A percentile compares a stretch with the other conserved stretches of the same genome.
These are phyloP conservation scores for Cyclophora punctaria DNA, from an alignment of 2,888 invertebrate species.

Conservation along the genomic window DNA sequence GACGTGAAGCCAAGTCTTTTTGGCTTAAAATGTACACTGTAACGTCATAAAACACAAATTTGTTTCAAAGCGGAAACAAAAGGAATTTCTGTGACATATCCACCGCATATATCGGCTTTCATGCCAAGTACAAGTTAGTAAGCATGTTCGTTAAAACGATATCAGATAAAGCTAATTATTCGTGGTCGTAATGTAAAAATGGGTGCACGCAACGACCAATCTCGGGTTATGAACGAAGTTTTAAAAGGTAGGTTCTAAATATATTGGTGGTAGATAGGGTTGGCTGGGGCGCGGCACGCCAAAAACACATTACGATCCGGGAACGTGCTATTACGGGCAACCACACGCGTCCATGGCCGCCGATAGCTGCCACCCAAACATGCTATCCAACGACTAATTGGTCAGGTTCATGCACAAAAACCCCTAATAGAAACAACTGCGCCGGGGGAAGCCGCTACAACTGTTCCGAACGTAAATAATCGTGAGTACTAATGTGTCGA, in stretches of 20 bases:
- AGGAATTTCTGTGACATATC: conserved; percentile 20
- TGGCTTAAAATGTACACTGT: too few relatives aligned
- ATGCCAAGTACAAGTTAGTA: conserved; percentile 48
- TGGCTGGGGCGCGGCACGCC: conserved; percentile 62
- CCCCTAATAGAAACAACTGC: conserved; percentile 53
- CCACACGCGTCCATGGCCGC: conserved; percentile 57
- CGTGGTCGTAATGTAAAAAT: conserved; percentile 54
- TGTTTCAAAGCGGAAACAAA: conserved; percentile 8
- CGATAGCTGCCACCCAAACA: conserved; percentile 62
- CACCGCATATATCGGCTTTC: conserved; percentile 43
- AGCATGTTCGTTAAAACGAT: conserved; percentile 54
- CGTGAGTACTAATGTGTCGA: conserved; percentile 25
- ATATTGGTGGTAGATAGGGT: conserved; percentile 57
- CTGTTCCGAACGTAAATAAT: conserved; percentile 44
- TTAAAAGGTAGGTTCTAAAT: conserved; percentile 58
- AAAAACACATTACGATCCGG: conserved; percentile 65
- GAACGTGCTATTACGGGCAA: conserved; percentile 66
- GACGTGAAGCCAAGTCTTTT: too few relatives aligned
- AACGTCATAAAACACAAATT: conserved; percentile 7
- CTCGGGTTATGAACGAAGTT: conserved; percentile 55
- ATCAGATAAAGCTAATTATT: conserved; percentile 65
- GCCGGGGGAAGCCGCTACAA: conserved; percentile 44
- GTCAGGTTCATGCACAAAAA: conserved; percentile 62
- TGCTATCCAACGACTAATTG: conserved; percentile 67
- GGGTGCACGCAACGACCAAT: conserved; percentile 61